Evolutionary conservation across 2,113 vertebrate genomes (phyloP), one percentile per base, ranked within the genome.

Genomic region (Eurypyga helias): DNA sequence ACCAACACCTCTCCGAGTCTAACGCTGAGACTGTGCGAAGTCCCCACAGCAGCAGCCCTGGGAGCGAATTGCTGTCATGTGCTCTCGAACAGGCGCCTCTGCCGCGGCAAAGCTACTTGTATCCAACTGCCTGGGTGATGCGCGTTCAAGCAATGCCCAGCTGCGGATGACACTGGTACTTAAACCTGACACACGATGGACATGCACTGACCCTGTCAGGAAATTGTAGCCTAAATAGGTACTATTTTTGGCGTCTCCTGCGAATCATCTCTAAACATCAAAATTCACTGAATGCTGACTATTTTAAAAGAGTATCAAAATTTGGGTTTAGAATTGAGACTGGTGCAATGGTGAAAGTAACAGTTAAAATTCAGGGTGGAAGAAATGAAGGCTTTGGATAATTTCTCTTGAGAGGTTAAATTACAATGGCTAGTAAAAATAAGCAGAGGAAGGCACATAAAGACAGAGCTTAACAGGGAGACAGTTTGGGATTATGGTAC

Each of bases 21-120:
- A 29, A 6, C 1, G 23, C 34, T 10, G 52, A 58, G 49, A 19
- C 33, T 49, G 51, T 19, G 43, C 2, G 24, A 12, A 0, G 28
- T 15, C 28, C 24, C 38, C 70, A 45, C 20, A 61, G 51, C 4
- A 57, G 45, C 0, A 0, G 51, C n/a, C 7, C 16, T 10, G 0
- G 0, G 46, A 89, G 38, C 3, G 9, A 23, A 52, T 34, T 11
- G 31, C 17, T 60, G 28, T 41, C 28, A 9, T 66, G 60, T 61
- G 55, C 65, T 33, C 57, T 55, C 11, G 1, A 62, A 9, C 7
- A 77, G 43, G 49, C 26, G 12, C 36, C 34, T n/a, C 20, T 77
- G 70, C 34, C 46, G 62, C 18, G 3, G 0, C 17, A 58, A 34
- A 66, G 66, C 57, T 79, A 26, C 51, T n/a, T 16, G 12, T 13